These are phyloP conservation scores for Protosalanx chinensis DNA, from an alignment of 2,797 vertebrate genomes.

Conservation along the genomic window DNA sequence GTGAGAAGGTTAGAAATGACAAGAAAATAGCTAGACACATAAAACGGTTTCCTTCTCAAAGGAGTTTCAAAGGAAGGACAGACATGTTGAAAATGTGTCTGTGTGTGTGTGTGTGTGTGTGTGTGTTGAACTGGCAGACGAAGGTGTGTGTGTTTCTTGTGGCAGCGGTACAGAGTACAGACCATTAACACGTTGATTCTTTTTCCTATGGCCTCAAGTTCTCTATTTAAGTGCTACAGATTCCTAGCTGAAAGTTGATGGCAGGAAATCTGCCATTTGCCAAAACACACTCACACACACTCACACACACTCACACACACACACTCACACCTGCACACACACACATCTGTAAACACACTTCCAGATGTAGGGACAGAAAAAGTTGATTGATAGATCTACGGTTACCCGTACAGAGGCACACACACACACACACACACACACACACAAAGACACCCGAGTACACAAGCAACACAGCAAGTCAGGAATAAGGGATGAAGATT, in stretches of 20 bases:
- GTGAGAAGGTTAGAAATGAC: not conserved
- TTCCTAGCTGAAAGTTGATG: constrained; percentile 24
- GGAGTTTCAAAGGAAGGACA: not conserved
- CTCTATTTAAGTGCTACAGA: constrained; percentile 31
- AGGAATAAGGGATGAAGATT: constrained; percentile 46
- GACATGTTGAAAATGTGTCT: not conserved
- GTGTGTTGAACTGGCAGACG: constrained; percentile 50
- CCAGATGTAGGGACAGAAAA: constrained; percentile 25
- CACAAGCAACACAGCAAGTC: constrained; percentile 26
- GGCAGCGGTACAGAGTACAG: constrained; percentile 29
- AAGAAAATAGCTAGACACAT: not conserved
- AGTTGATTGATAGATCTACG: constrained; percentile 42
- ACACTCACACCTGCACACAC: not conserved
- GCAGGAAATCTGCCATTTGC: constrained; percentile 23
- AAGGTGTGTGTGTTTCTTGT: constrained; percentile 47
- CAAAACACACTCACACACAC: not conserved
- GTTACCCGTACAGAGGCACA: constrained; percentile 15
- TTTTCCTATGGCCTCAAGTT: constrained; percentile 41
- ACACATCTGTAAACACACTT: not conserved
- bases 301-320: not conserved
- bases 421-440: constrained; percentile 20
- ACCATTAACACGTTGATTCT: constrained; percentile 32
- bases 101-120: constrained; percentile 19
- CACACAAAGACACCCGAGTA: constrained; percentile 16
- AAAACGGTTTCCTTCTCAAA: not conserved